A percentile compares a stretch with the other conserved stretches of the same genome.
phyloP scores from a whole-genome alignment of 2,888 invertebrate species.

The Cheilosia vernalis region DNA sequence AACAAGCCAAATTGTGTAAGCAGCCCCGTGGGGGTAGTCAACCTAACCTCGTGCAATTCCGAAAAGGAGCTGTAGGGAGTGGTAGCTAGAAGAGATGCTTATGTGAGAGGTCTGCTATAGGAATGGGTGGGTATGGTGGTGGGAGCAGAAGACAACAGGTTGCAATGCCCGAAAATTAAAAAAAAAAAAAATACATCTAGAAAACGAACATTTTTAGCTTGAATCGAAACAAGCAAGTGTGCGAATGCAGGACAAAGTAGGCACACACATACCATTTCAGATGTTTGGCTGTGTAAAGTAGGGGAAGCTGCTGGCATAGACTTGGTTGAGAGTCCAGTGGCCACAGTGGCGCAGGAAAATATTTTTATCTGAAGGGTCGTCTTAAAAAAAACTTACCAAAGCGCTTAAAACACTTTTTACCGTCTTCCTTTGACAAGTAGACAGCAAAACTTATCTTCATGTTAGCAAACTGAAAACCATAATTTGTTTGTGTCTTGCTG shows the following conservation, averaged over 20 bases:
- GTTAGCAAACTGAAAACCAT: no score
- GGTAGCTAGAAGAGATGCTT: constrained; percentile 29
- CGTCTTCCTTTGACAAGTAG: no score
- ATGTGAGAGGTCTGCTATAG: not conserved
- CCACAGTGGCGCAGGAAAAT: constrained; percentile 23
- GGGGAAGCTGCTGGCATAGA: constrained; percentile 21
- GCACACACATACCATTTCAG: constrained; percentile 19
- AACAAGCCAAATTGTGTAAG: constrained; percentile 73
- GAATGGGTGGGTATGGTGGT: not conserved
- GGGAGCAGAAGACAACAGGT: constrained; percentile 65
- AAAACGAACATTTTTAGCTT: constrained; percentile 16
- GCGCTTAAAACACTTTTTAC: no score
- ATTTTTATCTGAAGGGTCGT: not conserved
- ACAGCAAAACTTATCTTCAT: no score
- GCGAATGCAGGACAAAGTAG: not conserved
- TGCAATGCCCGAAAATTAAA: constrained; percentile 54
- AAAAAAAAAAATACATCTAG: constrained; percentile 21
- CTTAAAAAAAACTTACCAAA: no score
- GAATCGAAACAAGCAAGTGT: constrained; percentile 46
- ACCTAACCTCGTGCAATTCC: constrained; percentile 48
- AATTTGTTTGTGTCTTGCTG: no score
- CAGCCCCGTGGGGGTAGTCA: constrained; percentile 61
- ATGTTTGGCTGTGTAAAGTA: constrained; percentile 11
- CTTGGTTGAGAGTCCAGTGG: not conserved
- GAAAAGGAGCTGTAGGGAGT: constrained; percentile 15